Base-by-base conservation (phyloP, 2,888 invertebrate species). In the Plagodis pulveraria region DNA sequence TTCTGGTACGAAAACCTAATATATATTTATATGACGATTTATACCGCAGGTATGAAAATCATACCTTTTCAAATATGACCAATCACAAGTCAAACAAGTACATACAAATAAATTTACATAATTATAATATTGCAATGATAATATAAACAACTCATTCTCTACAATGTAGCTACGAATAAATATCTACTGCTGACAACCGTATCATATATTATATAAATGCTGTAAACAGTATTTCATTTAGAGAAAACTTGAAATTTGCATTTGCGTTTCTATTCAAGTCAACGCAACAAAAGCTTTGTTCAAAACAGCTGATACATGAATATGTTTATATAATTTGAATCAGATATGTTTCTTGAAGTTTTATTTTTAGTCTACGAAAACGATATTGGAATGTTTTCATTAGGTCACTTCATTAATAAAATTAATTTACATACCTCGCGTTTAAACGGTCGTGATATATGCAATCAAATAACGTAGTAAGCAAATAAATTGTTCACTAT, bases 31-130 rank as follows among this genome's bases (percentile, higher is more conserved):
- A 22, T 22, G 4, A 22, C 22, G 22, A 22, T 22, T 22, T 2
- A 22, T 22, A 22, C 22, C 22, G 4, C 22, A 22, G 22, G 22
- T 22, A 22, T 22, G 2, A 22, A 22, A 22, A 22, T 22, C 22
- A 22, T 22, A 4, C 22, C 22, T 22, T 22, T 22, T 22, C 22
- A 22, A 22, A 22, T 22, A 36, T 67, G 69, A 69, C 56, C 44
- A 49, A 66, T 68, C 65, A 65, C 59, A 44, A 65, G 65, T 62
- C 53, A 50, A 56, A 60, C 65, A 45, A 55, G 62, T 67, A 67
- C n/a, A 40, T 67, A 67, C n/a, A 40, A 45, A 11, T 50, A 46
- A 56, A 71, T 75, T 75, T 63, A 54, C 72, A 75, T 72, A 69
- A 67, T 69, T 70, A 69, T 67, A 71, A 75, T 33, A 43, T 36